A percentile compares a stretch with the other conserved stretches of the same genome.
Evolutionary conservation across 2,888 invertebrate genomes (phyloP).

Genomic region (Himalopsyche japonica): DNA sequence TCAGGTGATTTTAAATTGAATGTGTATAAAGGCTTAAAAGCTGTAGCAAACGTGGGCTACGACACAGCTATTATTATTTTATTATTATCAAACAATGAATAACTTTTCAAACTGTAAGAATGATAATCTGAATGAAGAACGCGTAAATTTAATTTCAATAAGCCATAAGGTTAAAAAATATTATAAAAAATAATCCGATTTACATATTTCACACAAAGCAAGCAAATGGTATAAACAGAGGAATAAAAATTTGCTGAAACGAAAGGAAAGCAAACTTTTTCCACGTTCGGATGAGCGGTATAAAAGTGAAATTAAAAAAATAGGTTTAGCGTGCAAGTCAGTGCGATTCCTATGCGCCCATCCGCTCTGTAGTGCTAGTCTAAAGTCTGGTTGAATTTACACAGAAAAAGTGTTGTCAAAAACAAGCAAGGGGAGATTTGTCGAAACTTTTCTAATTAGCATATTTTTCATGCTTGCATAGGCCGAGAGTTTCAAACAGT

Average conservation of each 20-base stretch:
- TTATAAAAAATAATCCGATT: neutral
- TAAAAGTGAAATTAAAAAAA: neutral
- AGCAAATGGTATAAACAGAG: neutral
- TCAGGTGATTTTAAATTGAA: too few relatives aligned
- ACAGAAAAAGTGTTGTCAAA: neutral
- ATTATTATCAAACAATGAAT: too few relatives aligned
- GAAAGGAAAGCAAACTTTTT: neutral
- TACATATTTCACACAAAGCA: neutral
- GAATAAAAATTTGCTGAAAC: neutral
- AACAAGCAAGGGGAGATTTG: neutral
- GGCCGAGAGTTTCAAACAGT: neutral
- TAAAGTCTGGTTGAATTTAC: neutral
- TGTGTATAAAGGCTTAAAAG: too few relatives aligned
- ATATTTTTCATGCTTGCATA: constrained; percentile 9
- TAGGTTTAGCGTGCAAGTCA: neutral
- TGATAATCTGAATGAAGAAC: too few relatives aligned
- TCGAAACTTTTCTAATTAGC: constrained; percentile 20
- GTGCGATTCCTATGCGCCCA: neutral
- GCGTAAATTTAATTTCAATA: too few relatives aligned
- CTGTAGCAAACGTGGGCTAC: too few relatives aligned
- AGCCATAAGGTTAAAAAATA: neutral
- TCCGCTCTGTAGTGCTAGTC: neutral
- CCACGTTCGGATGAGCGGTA: neutral
- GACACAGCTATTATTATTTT: too few relatives aligned
- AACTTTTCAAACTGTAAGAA: too few relatives aligned